Base-by-base conservation (phyloP, 2,113 vertebrate species). In the Hystrix cristata region DNA sequence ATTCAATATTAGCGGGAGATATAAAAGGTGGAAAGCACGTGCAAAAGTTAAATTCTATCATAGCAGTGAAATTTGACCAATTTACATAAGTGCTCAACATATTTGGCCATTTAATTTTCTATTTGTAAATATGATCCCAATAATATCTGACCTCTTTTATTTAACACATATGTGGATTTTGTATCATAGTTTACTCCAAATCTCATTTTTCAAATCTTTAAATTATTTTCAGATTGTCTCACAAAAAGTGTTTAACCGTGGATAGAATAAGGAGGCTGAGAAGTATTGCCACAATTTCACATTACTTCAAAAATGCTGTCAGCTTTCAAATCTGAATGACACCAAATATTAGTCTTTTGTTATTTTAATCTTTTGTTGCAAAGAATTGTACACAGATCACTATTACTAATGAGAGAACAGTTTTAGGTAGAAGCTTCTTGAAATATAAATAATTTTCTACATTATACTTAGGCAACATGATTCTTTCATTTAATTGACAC, bases 191-290 rank as follows among this genome's bases (percentile, higher is more conserved):
- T 94, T 84, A 67, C 9, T 64, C 12, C 0, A 53, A 60, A 62
- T 88, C 4, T 53, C 16, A 67, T 65, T 80, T 82, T 48, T 95
- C 43, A 81, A 62, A 85, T 80, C 8, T 85, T 78, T 82, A 94
- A 87, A 48, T 38, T 55, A 65, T 59, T 93, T 93, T 84, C 18
- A 91, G 64, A 88, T 5, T 43, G 3, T 51, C 78, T 81, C 12
- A 43, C 18, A 57, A 72, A 67, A 53, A 57, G 3, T 76, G 57
- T 91, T 85, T 81, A 51, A 95, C 13, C 38, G 18, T 62, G 11
- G n/a, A 11, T 85, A 18, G 88, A 85, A 7, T 31, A 80, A 65
- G 18, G 55, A 38, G 4, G 62, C 2, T 87, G 53, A 7, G 21
- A 84, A 80, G 2, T 83, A 59, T n/a, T 53, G 21, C 14, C 69